Conservation (phyloP, 2,797 vertebrate genomes). For the Typhlichthys eigenmanni region DNA sequence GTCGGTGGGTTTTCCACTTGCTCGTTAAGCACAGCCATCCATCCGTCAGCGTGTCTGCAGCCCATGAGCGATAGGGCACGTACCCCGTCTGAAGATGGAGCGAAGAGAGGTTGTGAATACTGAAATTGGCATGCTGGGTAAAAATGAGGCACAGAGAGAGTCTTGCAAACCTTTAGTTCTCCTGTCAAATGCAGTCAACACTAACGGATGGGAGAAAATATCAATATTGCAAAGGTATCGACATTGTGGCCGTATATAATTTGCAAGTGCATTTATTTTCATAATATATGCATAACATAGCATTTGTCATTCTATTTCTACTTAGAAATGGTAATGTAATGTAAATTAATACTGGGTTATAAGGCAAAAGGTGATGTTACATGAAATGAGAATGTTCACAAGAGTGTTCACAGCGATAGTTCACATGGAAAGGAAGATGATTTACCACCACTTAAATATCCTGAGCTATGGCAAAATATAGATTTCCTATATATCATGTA, state of each 20-base stretch:
- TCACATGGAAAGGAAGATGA: too few species aligned
- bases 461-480: too few species aligned
- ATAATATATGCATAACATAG: too few species aligned
- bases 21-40: slow-evolving; percentile 75
- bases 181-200: slow-evolving; percentile 31
- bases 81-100: slow-evolving; percentile 65
- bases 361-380: too few species aligned
- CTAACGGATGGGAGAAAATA: background rate
- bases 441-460: too few species aligned
- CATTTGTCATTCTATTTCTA: too few species aligned
- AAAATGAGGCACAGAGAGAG: slow-evolving; percentile 47
- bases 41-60: slow-evolving; percentile 71
- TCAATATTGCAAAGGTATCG: background rate
- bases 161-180: slow-evolving; percentile 44
- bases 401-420: too few species aligned
- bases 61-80: slow-evolving; percentile 70
- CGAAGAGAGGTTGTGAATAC: slow-evolving; percentile 66
- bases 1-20: slow-evolving; percentile 68
- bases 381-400: too few species aligned
- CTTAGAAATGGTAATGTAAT: too few species aligned
- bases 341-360: too few species aligned
- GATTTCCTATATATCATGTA: too few species aligned
- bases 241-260: background rate
- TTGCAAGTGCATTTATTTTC: too few species aligned
- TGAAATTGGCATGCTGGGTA: slow-evolving; percentile 57